Evolutionary conservation across 2,888 invertebrate genomes (phyloP).

Genomic region (Rhynchonema sp.): DNA sequence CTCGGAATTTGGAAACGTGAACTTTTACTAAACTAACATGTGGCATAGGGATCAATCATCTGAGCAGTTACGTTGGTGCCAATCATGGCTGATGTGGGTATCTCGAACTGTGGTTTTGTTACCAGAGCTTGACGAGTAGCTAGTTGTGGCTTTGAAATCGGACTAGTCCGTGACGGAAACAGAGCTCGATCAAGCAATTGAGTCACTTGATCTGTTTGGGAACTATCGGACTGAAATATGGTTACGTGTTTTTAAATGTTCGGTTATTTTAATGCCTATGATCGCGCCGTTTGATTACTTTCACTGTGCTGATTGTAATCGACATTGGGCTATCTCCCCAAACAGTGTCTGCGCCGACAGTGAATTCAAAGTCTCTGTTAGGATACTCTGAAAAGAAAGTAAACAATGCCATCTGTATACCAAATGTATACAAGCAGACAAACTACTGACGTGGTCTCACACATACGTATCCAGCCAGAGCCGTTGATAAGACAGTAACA

Average conservation of each 20-base stretch:
- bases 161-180: neutral
- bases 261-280: no score
- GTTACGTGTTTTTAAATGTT: no score
- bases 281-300: no score
- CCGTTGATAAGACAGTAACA: no score
- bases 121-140: neutral
- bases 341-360: neutral
- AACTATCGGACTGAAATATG: neutral
- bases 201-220: neutral
- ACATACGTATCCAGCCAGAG: neutral
- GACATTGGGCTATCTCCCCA: neutral
- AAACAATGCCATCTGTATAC: no score
- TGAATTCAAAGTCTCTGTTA: neutral
- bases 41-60: neutral
- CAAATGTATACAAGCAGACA: neutral
- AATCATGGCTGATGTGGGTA: neutral
- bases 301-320: neutral
- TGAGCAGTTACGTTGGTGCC: neutral
- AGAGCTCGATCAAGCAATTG: neutral
- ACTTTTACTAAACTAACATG: no score
- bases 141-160: neutral
- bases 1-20: neutral
- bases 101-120: neutral
- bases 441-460: neutral
- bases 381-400: neutral